Percentiles rank a stretch among this genome's conserved stretches.
Evolutionary conservation across 2,113 vertebrate genomes (phyloP).

Genomic region (Corythaeola cristata): DNA sequence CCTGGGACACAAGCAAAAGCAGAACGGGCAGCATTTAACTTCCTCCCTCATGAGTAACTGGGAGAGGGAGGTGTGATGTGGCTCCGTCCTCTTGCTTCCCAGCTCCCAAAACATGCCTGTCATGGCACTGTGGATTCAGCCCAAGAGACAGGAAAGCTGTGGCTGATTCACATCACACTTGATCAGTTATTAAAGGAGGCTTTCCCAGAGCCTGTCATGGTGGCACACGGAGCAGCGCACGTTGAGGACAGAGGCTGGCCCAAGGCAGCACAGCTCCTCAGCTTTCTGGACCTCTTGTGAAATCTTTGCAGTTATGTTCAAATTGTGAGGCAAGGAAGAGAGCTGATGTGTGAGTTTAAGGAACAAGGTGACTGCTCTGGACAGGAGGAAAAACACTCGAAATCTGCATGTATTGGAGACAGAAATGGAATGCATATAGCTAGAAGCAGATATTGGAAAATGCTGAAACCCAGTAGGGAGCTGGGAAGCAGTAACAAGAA

Average conservation of each 20-base stretch:
- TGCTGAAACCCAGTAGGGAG: background rate
- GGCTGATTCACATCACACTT: background rate
- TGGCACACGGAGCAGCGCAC: background rate
- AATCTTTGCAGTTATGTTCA: background rate
- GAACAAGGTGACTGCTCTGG: background rate
- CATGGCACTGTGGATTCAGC: background rate
- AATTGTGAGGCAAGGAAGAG: background rate
- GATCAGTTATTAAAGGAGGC: background rate
- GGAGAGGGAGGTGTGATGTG: background rate
- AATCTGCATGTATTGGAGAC: background rate
- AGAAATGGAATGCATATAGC: background rate
- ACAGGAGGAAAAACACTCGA: fast-evolving
- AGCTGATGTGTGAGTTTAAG: background rate
- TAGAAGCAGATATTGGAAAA: background rate
- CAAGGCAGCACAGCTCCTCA: background rate
- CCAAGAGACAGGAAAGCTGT: background rate
- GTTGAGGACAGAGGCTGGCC: background rate
- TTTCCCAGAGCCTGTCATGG: background rate
- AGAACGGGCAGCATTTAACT: background rate
- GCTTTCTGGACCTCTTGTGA: background rate
- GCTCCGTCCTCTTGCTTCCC: background rate
- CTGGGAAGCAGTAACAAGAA: background rate
- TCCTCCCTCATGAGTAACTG: background rate
- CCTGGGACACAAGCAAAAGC: background rate
- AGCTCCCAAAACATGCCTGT: background rate